These are phyloP conservation scores for Isotomurus palustris DNA, from an alignment of 2,888 invertebrate species.

Conservation along the genomic window DNA sequence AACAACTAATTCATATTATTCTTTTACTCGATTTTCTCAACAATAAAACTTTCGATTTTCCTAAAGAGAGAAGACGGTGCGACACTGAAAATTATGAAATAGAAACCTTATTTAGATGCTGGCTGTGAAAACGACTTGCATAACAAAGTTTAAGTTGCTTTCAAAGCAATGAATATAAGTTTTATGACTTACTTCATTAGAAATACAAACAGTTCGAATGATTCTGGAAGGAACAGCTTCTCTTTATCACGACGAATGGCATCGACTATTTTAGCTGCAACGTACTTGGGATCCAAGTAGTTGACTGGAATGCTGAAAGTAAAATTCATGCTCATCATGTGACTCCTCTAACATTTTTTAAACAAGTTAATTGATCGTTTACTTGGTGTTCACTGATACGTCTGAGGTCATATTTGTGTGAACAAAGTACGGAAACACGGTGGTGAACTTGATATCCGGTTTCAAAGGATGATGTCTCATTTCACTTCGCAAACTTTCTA, in stretches of 20 bases:
- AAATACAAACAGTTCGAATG: slow-evolving; percentile 58
- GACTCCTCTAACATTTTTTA: slow-evolving; percentile 1
- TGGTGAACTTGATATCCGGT: slow-evolving; percentile 59
- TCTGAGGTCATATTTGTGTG: slow-evolving; percentile 51
- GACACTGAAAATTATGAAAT: no score
- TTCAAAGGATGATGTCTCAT: slow-evolving; percentile 56
- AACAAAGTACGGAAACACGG: slow-evolving; percentile 62
- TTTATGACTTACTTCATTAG: slow-evolving; percentile 51
- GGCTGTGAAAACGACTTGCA: no score
- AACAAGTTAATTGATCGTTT: not conserved
- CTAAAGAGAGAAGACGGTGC: no score
- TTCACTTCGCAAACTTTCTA: slow-evolving; percentile 61
- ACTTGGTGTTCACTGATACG: slow-evolving; percentile 22
- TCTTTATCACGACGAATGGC: slow-evolving; percentile 61
- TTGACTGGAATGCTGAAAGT: slow-evolving; percentile 61
- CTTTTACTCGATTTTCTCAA: no score
- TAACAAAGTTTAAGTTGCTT: no score
- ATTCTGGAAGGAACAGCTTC: slow-evolving; percentile 62
- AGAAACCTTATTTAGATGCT: no score
- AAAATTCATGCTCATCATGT: not conserved
- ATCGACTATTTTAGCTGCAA: slow-evolving; percentile 59
- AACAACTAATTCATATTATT: no score
- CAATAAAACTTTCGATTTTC: no score
- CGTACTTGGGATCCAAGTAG: slow-evolving; percentile 58
- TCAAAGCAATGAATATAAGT: no score